Evolutionary conservation across 1,140 invertebrate species (phyloP), one percentile per base, ranked within the genome.

Genomic region (Drosophila sucinea): DNA sequence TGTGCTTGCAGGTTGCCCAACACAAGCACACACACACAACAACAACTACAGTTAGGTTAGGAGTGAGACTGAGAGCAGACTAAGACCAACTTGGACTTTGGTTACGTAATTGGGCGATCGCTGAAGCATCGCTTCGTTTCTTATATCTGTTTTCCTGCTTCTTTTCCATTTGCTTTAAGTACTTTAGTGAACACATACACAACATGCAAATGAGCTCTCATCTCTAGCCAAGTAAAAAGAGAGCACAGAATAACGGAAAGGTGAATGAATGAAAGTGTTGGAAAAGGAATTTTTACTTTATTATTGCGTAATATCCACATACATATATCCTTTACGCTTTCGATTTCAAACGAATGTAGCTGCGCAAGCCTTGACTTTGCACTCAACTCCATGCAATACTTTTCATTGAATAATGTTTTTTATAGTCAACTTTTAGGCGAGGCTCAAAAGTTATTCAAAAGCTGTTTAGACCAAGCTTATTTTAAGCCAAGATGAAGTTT

Each of bases 81-180:
- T 38, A 30, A 76, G 58, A 71, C 67, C 62, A 64, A 77, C 56
- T 65, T 66, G 75, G 62, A 67, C 76, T 78, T 51, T 55, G 60
- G 69, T 78, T 77, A 77, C 75, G 75, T 77, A 77, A 77, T 77
- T 72, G 60, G 76, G 74, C 74, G 71, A 80, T 77, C 78, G 83
- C 84, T 89, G 62, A 77, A 89, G 80, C 84, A 17, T 17, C 17
- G 83, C 72, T 82, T 79, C 74, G 72, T 60, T 73, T 58, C 41
- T 33, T 60, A 51, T 66, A 33, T 33, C 29, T 41, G 17, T 63
- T 25, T 27, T 60, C 30, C 65, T 51, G 44, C 44, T 51, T 47
- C 47, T 35, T 60, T 44, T 58, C 61, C 25, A 57, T 33, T 38
- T 54, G 11, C 35, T 38, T 29, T 25, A 54, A 54, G 27, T 29